Percentiles rank a stretch among this genome's conserved stretches.
phyloP scores from a whole-genome alignment of 2,113 vertebrate genomes.

The Blennius ocellaris region DNA sequence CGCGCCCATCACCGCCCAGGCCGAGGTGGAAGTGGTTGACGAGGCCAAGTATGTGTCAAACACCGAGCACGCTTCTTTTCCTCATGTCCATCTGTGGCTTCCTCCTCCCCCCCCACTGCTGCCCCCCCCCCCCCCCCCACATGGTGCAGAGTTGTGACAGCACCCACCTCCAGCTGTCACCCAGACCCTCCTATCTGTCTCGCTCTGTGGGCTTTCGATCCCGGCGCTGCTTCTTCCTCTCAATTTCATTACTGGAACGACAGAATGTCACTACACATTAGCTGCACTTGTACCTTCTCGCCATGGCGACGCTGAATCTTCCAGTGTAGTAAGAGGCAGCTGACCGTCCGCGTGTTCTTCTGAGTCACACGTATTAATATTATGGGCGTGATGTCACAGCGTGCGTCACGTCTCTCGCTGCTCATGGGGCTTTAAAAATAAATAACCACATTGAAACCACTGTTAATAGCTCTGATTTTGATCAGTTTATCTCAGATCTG shows the following conservation, averaged over 20 bases:
- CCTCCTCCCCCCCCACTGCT: conserved; percentile 35
- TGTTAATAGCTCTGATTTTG: background rate
- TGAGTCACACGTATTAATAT: conserved; percentile 5
- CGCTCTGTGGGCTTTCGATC: conserved; percentile 42
- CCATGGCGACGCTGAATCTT: background rate
- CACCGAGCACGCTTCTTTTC: conserved; percentile 24
- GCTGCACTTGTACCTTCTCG: background rate
- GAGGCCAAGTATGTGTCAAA: conserved; percentile 95
- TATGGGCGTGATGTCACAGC: background rate
- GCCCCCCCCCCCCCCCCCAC: conserved; percentile 33
- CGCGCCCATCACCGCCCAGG: conserved; percentile 92
- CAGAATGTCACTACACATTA: background rate
- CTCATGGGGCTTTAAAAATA: background rate
- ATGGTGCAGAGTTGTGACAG: conserved; percentile 44
- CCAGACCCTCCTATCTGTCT: conserved; percentile 33
- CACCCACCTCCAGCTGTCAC: conserved; percentile 46
- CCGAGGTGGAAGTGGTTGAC: conserved; percentile 97
- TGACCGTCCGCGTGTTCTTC: background rate
- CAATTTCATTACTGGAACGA: background rate
- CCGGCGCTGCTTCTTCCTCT: conserved; percentile 16
- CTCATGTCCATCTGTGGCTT: conserved; percentile 50
- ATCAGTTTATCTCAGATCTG: too few species aligned
- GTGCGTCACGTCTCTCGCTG: background rate
- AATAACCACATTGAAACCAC: background rate
- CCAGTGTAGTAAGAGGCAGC: background rate